A percentile compares a stretch with the other conserved stretches of the same genome.
These are phyloP conservation scores for Etheostoma cragini DNA, from an alignment of 2,113 vertebrate species.

Conservation along the genomic window DNA sequence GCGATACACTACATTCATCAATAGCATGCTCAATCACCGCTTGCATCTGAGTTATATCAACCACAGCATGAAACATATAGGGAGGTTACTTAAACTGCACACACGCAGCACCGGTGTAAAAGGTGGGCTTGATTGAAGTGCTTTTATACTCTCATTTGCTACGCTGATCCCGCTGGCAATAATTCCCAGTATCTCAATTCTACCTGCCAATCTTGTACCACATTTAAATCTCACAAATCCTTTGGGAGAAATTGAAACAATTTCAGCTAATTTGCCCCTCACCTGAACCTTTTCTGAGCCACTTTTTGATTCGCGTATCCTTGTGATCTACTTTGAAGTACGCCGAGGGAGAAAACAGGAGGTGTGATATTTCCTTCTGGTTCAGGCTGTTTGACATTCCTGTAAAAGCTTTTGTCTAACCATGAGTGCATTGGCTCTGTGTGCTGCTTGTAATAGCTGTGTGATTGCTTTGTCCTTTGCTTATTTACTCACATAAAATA, in stretches of 20 bases:
- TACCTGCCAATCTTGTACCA: slow-evolving; percentile 66
- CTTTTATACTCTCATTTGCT: slow-evolving; percentile 57
- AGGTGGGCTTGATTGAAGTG: slow-evolving; percentile 56
- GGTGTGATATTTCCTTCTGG: slow-evolving; percentile 54
- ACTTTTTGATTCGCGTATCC: slow-evolving; percentile 60
- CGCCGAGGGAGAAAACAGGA: slow-evolving; percentile 49
- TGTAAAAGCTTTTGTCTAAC: slow-evolving; percentile 62
- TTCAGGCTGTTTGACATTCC: slow-evolving; percentile 66
- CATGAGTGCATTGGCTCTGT: slow-evolving; percentile 21
- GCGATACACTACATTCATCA: slow-evolving; percentile 35
- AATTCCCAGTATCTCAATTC: slow-evolving; percentile 49
- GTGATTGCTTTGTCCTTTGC: slow-evolving; percentile 51
- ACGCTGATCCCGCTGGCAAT: slow-evolving; percentile 56
- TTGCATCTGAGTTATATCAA: slow-evolving; percentile 19
- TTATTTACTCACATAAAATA: slow-evolving; percentile 56
- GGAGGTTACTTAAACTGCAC: slow-evolving; percentile 32
- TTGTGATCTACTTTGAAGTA: slow-evolving; percentile 71
- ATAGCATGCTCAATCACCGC: slow-evolving; percentile 25
- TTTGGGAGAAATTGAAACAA: slow-evolving; percentile 68
- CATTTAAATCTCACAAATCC: slow-evolving; percentile 69
- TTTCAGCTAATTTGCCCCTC: slow-evolving; percentile 73
- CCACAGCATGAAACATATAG: slow-evolving; percentile 25
- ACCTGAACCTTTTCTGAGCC: slow-evolving; percentile 65
- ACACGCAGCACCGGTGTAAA: slow-evolving; percentile 46
- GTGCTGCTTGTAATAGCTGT: slow-evolving; percentile 28